Evolutionary conservation across 1,140 invertebrate genomes (phyloP).

Genomic region (Vollenhovia emeryi): DNA sequence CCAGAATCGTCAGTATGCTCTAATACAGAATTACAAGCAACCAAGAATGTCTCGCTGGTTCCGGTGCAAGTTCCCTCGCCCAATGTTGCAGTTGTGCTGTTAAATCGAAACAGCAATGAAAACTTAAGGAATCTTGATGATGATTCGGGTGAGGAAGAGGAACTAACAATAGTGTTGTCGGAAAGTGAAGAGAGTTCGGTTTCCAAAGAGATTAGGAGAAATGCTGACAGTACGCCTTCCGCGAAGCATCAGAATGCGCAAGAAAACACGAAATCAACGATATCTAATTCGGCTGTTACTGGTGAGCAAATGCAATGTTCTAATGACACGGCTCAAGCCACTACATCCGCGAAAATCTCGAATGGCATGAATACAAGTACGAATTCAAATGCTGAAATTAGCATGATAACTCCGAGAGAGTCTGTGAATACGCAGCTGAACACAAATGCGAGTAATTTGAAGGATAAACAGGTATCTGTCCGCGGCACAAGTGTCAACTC

Average conservation of each 20-base stretch:
- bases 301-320: not conserved
- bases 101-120: not conserved
- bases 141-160: not conserved
- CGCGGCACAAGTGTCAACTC: too few relatives aligned
- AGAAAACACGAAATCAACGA: not conserved
- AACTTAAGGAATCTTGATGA: not conserved
- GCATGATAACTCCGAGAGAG: not conserved
- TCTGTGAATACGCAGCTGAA: not conserved
- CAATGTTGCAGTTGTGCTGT: not conserved
- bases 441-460: not conserved
- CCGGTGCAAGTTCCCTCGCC: not conserved
- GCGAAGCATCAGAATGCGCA: not conserved
- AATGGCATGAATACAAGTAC: not conserved
- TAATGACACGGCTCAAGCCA: not conserved
- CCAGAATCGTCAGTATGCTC: not conserved
- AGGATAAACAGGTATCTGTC: not conserved
- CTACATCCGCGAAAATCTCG: not conserved
- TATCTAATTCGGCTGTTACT: not conserved
- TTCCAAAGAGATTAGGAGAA: not conserved
- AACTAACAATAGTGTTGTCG: slow-evolving; percentile 9
- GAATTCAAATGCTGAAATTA: not conserved
- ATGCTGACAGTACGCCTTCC: not conserved
- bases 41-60: not conserved
- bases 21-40: not conserved
- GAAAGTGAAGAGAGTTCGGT: slow-evolving; percentile 14